Evolutionary conservation across 2,888 invertebrate genomes (phyloP).

Genomic region (Melitaea athalia): DNA sequence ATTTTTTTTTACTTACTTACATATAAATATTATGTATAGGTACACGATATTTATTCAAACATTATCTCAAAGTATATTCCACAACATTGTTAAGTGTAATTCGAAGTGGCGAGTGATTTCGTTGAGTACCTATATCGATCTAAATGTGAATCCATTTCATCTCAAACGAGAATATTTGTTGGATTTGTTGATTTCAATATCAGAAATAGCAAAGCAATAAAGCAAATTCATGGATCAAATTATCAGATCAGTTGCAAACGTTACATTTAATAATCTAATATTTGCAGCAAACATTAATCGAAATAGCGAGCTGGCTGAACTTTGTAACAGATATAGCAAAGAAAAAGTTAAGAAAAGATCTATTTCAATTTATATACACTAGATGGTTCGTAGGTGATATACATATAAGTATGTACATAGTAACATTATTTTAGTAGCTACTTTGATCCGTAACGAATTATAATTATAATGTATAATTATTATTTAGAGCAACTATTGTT

Average conservation of each 20-base stretch:
- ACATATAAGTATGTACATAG: no score
- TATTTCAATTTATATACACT: no score
- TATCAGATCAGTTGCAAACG: conserved; percentile 43
- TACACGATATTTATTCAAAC: not conserved
- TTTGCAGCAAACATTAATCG: conserved; percentile 1
- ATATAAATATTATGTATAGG: no score
- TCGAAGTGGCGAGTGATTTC: not conserved
- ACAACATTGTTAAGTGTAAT: not conserved
- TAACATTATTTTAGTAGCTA: no score
- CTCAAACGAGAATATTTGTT: conserved; percentile 31
- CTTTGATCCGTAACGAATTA: no score
- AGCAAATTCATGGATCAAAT: conserved; percentile 25
- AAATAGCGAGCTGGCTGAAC: not conserved
- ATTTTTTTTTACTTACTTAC: no score
- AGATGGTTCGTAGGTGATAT: no score
- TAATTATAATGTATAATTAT: no score
- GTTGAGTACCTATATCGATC: not conserved
- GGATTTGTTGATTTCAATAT: conserved; percentile 40
- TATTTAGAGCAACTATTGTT: no score
- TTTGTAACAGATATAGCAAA: no score
- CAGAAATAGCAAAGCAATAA: conserved; percentile 41
- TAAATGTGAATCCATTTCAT: conserved; percentile 23
- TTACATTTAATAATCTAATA: conserved; percentile 40
- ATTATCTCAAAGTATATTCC: not conserved
- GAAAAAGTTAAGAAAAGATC: no score